These are phyloP conservation scores for Podabrus alpinus DNA, from an alignment of 2,888 invertebrate genomes.

Conservation along the genomic window DNA sequence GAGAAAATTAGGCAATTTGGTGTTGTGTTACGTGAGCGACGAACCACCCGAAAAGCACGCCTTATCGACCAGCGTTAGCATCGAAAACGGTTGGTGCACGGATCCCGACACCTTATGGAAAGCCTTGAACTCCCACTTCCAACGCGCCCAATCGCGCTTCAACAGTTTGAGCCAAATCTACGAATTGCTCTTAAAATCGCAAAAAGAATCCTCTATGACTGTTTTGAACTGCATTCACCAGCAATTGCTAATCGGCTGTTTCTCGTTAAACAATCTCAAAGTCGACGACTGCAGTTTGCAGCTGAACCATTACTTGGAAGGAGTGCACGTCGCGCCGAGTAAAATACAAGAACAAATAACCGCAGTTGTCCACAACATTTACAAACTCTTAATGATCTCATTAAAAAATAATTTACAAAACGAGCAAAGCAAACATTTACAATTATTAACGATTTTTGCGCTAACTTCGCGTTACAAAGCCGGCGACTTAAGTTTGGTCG, in stretches of 20 bases:
- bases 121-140: slow-evolving; percentile 49
- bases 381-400: slow-evolving; percentile 57
- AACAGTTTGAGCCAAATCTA: slow-evolving; percentile 51
- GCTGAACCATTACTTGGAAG: slow-evolving; percentile 62
- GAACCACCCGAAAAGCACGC: slow-evolving; percentile 47
- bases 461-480: slow-evolving; percentile 62
- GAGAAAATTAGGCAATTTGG: slow-evolving; percentile 43
- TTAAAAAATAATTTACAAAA: slow-evolving; percentile 48
- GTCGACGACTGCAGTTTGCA: slow-evolving; percentile 53
- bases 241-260: slow-evolving; percentile 61
- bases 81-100: slow-evolving; percentile 50
- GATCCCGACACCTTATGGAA: slow-evolving; percentile 46
- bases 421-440: slow-evolving; percentile 52
- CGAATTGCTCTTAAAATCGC: slow-evolving; percentile 45
- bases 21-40: slow-evolving; percentile 49
- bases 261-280: slow-evolving; percentile 55
- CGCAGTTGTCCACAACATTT: slow-evolving; percentile 60
- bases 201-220: slow-evolving; percentile 43
- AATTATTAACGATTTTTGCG: slow-evolving; percentile 60
- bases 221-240: slow-evolving; percentile 56
- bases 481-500: slow-evolving; percentile 61
- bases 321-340: slow-evolving; percentile 58
- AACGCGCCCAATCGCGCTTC: slow-evolving; percentile 46
- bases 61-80: slow-evolving; percentile 35
- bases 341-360: slow-evolving; percentile 59